Evolutionary conservation across 2,888 invertebrate species (phyloP), one percentile per base, ranked within the genome.

Genomic region (Scaptomyza caliginosa): DNA sequence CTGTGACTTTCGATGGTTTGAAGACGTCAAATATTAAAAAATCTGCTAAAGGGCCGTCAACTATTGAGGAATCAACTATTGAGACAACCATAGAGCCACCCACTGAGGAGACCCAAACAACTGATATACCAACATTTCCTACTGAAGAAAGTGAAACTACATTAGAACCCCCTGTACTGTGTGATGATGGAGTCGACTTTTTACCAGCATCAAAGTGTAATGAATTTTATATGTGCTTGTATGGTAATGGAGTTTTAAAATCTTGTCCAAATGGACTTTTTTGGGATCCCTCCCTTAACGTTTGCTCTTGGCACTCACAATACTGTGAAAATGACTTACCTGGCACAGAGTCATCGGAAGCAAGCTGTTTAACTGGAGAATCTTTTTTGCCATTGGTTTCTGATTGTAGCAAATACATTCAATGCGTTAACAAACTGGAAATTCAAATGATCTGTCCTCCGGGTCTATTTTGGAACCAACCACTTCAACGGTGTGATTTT

Each of bases 401-500:
- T 2, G 51, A 50, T 24, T 56, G 39, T 30, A 39, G 10, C n/a
- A 28, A 24, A 3, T 50, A 38, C n/a, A 50, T 55, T 23, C 28
- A 17, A 13, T 50, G 55, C 17, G 13, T 50, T n/a, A 4, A 39
- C n/a, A 30, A 39, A 8, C 23, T 16, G 13, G 23, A 28, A 10
- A 24, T 32, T n/a, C 5, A 13, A 23, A 23, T 49, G 34, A 45
- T 3, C 19, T 54, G 52, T 24, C 52, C 52, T 2, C 17, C 10
- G 0, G 10, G n/a, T 11, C 45, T 52, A 0, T 5, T 34, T 0
- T 55, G 55, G 39, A 56, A 30, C 21, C 52, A 52, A 6, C 45
- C 43, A 19, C 52, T 54, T n/a, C 34, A 24, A 10, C 24, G 32
- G 16, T 54, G 52, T 24, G 52, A 54, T 34, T 54, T 45, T 13